Evolutionary conservation across 2,797 vertebrate species (phyloP), one percentile per base, ranked within the genome.

Genomic region (Aplochiton taeniatus): DNA sequence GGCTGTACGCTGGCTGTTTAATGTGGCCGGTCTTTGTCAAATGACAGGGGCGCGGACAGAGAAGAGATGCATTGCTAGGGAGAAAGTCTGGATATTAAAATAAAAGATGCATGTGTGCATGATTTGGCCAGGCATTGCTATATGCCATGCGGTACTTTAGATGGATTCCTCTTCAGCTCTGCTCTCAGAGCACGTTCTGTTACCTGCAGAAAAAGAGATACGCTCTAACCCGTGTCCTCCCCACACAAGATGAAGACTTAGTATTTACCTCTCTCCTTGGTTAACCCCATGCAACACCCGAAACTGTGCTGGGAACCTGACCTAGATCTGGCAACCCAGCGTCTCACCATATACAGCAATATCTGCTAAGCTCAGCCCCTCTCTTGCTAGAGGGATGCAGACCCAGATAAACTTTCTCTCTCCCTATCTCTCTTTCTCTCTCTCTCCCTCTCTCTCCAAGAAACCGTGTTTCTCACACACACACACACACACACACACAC

Each of bases 151-250:
- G 78, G 80, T 45, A 79, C 70, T n/a, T 57, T 68, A 68, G 72
- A 82, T 85, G 78, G 81, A 79, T 87, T 78, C 76, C 66, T 16
- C 61, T 75, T 78, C 72, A 64, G 77, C 77, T 88, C 82, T 80
- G 13, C 10, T 14, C 46, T 3, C 3, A 48, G 50, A 52, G 17
- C 65, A 31, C n/a, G 4, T 55, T 60, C 48, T 16, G 61, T 75
- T 82, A 88, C 85, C 83, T 79, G 82, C 69, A 41, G 66, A 77
- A 77, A 59, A 61, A 75, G 75, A 75, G 75, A 83, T 69, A 71
- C 58, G 69, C 73, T 65, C 50, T 46, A 76, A 86, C 74, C 65
- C 62, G 0, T 8, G 14, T 14, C 14, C n/a, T 50, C n/a, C 44
- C 12, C 19, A 19, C 19, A 11, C 54, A 12, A 46, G 47, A 20